Base-by-base conservation (phyloP, 1,140 invertebrate species). In the Capitella teleta region DNA sequence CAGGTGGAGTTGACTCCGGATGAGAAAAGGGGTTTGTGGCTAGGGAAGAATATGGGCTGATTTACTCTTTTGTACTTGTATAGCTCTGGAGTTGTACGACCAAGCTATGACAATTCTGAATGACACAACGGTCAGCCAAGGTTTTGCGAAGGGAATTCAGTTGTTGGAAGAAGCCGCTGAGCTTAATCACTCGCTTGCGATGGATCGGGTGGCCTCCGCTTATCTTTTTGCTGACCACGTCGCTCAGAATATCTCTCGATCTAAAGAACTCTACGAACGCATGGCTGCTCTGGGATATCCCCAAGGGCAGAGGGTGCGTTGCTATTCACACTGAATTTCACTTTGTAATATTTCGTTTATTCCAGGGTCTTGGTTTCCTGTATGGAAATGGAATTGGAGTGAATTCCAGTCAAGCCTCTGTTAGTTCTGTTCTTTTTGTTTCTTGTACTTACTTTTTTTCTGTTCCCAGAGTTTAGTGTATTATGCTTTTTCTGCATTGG, bases 401-500 rank as follows among this genome's bases (percentile, higher is more conserved):
- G 1, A 85, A 88, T 61, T 83, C 87, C 1, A 92, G 85, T 55
- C 88, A 93, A 70, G 80, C 86, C n/a, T 14, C n/a, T 5, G 4
- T 19, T 24, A 16, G 25, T 4, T 43, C 2, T 43, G 24, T 44
- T 44, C 21, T 44, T 66, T 42, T n/a, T n/a, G n/a, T n/a, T n/a
- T n/a, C n/a, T n/a, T n/a, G n/a, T n/a, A n/a, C n/a, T n/a, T n/a
- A n/a, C n/a, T n/a, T n/a, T n/a, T n/a, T n/a, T n/a, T n/a, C n/a
- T n/a, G n/a, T n/a, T n/a, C n/a, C n/a, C 60, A 73, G 68, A 88
- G 93, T 3, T 66, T 98, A 12, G 77, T 97, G 0, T 88, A 97
- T 74, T 92, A 93, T 63, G 91, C 87, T 5, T 80, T 93, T 64
- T 86, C 83, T 26, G 86, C 93, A 16, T 67, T 95, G 2, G 90